Evolutionary conservation across 2,797 vertebrate species (phyloP).

Genomic region (Lophius americanus): DNA sequence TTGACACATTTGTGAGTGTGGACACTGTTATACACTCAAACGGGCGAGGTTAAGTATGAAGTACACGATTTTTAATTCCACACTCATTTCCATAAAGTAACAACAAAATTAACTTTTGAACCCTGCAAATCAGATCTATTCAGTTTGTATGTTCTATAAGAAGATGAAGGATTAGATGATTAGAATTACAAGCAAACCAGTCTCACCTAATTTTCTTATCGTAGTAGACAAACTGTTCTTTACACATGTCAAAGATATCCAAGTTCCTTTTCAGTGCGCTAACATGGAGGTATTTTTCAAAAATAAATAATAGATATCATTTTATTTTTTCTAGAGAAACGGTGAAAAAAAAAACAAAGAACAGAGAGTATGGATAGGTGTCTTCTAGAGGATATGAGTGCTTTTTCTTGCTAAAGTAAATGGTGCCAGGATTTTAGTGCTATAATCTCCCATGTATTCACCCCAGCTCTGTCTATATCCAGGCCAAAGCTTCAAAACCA

Average conservation of each 20-base stretch:
- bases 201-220: background rate
- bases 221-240: background rate
- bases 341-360: background rate
- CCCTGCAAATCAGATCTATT: background rate
- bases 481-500: constrained; percentile 9
- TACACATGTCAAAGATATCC: background rate
- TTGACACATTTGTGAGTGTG: too few relatives aligned
- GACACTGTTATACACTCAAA: too few relatives aligned
- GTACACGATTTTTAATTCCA: background rate
- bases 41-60: too few relatives aligned
- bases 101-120: background rate
- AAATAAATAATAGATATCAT: background rate
- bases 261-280: too few relatives aligned
- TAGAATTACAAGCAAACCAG: background rate
- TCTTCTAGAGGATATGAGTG: constrained; percentile 1
- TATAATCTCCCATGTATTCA: constrained; percentile 4
- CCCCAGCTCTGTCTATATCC: constrained; percentile 1
- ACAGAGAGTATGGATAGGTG: too few relatives aligned
- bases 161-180: too few relatives aligned
- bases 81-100: background rate
- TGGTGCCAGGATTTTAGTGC: constrained; percentile 5
- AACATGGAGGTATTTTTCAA: background rate
- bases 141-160: background rate
- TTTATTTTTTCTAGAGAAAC: background rate
- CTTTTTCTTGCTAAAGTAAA: constrained; percentile 8